Conservation (phyloP, 2,797 vertebrate genomes). For the Enteromius afrohamiltoni region DNA sequence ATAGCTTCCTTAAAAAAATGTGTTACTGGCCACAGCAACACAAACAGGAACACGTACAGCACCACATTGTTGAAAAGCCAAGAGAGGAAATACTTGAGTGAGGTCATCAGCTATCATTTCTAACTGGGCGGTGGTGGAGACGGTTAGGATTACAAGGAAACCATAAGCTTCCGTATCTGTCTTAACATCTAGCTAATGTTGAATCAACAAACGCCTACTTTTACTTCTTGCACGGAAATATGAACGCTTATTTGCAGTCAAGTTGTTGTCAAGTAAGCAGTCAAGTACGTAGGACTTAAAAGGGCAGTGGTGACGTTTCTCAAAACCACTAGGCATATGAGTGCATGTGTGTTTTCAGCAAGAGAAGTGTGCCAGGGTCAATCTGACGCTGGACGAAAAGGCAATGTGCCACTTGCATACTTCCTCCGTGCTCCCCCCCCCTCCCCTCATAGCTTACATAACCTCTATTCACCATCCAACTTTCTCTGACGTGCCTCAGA, state of each 20-base stretch:
- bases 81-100: conserved; percentile 42
- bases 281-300: background rate
- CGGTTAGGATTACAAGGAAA: conserved; percentile 46
- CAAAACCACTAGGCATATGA: conserved; percentile 26
- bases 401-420: conserved; percentile 70
- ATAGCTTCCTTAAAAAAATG: conserved; percentile 48
- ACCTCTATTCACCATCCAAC: conserved; percentile 25
- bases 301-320: conserved; percentile 40
- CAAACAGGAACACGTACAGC: conserved; percentile 71
- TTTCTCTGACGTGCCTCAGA: conserved; percentile 22
- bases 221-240: background rate
- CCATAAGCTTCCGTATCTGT: conserved; percentile 27
- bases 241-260: background rate
- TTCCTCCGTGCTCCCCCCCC: conserved; percentile 50
- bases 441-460: conserved; percentile 50
- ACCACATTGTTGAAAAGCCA: conserved; percentile 67
- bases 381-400: conserved; percentile 64
- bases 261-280: background rate
- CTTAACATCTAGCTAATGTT: conserved; percentile 1
- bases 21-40: conserved; percentile 67
- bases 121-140: conserved; percentile 29
- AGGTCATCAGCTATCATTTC: conserved; percentile 41
- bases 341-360: conserved; percentile 43
- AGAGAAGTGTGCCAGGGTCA: conserved; percentile 66
- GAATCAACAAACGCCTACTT: background rate